These are phyloP conservation scores for Alfaro cultratus DNA, from an alignment of 2,797 vertebrate genomes.

Conservation along the genomic window DNA sequence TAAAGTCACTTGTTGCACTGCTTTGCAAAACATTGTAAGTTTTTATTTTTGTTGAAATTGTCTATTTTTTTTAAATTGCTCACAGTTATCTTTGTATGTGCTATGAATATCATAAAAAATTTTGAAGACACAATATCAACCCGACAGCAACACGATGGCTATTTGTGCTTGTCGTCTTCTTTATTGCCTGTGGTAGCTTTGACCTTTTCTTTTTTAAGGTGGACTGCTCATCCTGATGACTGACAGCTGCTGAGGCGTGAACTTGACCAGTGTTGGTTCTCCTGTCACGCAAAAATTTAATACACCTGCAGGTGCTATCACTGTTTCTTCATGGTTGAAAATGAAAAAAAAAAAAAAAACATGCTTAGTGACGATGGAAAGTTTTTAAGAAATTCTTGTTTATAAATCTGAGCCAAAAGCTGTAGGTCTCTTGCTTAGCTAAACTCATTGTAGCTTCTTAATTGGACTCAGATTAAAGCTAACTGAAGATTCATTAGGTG, in stretches of 20 bases:
- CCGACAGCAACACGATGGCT: neutral
- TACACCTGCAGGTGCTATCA: neutral
- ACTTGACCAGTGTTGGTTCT: slow-evolving; percentile 8
- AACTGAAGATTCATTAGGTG: slow-evolving; percentile 58
- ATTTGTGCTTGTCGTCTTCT: neutral
- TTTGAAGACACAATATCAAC: neutral
- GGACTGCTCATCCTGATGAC: slow-evolving; percentile 25
- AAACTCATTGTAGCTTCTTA: slow-evolving; percentile 48
- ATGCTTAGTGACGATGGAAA: neutral
- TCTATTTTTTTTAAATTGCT: neutral
- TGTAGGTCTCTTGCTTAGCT: slow-evolving; percentile 26
- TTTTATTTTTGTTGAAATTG: neutral
- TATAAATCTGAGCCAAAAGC: slow-evolving; percentile 31
- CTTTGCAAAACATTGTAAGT: neutral
- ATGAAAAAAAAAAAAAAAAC: neutral
- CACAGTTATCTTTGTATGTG: neutral
- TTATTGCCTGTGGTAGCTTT: neutral
- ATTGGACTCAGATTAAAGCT: slow-evolving; percentile 55
- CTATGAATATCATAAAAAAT: neutral
- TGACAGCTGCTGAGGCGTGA: slow-evolving; percentile 4
- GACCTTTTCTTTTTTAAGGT: slow-evolving; percentile 22
- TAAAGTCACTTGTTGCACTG: neutral
- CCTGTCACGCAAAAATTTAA: slow-evolving; percentile 12
- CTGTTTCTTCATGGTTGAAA: neutral
- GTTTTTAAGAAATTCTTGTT: slow-evolving; percentile 18